These are phyloP conservation scores for Pachyuromys duprasi DNA, from an alignment of 2,797 vertebrate species.

Conservation along the genomic window DNA sequence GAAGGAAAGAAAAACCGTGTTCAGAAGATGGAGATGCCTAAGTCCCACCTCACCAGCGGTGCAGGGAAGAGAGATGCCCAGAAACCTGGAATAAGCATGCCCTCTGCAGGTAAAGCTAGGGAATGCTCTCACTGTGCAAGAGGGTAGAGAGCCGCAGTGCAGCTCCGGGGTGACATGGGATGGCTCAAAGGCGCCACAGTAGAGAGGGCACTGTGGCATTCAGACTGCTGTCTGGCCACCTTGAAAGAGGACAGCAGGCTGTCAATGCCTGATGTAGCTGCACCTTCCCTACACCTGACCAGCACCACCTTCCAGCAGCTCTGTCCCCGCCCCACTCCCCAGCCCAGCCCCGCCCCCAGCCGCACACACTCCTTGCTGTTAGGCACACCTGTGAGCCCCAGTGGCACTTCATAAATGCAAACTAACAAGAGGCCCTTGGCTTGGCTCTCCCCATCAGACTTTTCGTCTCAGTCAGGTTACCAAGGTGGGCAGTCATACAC, in stretches of 20 bases:
- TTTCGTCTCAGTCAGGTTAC: neutral
- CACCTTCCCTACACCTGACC: neutral
- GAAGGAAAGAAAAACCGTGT: neutral
- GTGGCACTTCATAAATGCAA: neutral
- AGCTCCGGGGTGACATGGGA: no score
- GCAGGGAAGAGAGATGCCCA: fast-evolving
- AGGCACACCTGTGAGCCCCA: neutral
- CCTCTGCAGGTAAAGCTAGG: conserved; percentile 49
- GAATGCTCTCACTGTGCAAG: neutral
- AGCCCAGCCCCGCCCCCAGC: no score
- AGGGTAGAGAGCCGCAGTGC: fast-evolving
- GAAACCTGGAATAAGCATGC: conserved; percentile 40
- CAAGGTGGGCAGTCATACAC: neutral
- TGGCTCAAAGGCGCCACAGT: neutral
- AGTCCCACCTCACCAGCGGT: neutral
- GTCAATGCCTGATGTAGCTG: neutral
- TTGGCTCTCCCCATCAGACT: neutral
- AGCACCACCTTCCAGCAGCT: neutral
- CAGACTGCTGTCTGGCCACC: neutral
- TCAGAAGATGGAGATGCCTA: neutral
- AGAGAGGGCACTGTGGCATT: neutral
- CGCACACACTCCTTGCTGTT: neutral
- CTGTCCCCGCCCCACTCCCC: neutral
- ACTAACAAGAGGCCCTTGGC: neutral
- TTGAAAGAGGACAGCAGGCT: no score